Conservation (phyloP, 2,113 vertebrate genomes). For the Etheostoma spectabile region DNA sequence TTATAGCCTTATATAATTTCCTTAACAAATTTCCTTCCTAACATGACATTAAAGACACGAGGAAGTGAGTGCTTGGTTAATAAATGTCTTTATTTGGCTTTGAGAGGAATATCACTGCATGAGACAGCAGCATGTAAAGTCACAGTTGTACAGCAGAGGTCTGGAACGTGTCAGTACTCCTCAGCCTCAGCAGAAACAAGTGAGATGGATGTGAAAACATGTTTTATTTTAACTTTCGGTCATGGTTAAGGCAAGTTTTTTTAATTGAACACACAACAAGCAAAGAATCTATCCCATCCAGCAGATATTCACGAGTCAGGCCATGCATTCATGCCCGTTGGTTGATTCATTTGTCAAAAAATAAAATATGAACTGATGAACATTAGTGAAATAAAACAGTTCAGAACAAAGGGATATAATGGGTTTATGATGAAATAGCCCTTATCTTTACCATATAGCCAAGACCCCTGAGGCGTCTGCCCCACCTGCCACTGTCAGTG, state of each 20-base stretch:
- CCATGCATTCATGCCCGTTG: slow-evolving; percentile 82
- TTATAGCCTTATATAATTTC: not conserved
- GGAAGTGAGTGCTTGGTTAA: slow-evolving; percentile 74
- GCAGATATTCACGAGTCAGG: slow-evolving; percentile 78
- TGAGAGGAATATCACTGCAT: slow-evolving; percentile 80
- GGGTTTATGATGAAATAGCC: slow-evolving; percentile 66
- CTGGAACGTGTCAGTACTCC: slow-evolving; percentile 67
- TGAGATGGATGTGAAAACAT: slow-evolving; percentile 69
- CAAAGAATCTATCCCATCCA: slow-evolving; percentile 77
- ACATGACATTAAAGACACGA: slow-evolving; percentile 14
- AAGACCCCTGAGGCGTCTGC: slow-evolving; percentile 33
- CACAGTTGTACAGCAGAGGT: slow-evolving; percentile 80
- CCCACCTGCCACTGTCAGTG: slow-evolving; percentile 69
- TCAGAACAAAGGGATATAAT: slow-evolving; percentile 17
- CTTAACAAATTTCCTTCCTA: not conserved
- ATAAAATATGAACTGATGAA: not conserved
- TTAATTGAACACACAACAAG: slow-evolving; percentile 77
- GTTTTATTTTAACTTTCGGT: slow-evolving; percentile 66
- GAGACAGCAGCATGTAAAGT: slow-evolving; percentile 79
- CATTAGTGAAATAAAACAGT: not conserved
- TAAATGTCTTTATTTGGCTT: slow-evolving; percentile 89
- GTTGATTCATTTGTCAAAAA: slow-evolving; percentile 76
- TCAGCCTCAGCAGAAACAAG: slow-evolving; percentile 63
- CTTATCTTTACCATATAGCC: slow-evolving; percentile 64
- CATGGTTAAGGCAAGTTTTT: slow-evolving; percentile 82